Evolutionary conservation across 2,113 vertebrate species (phyloP), one percentile per base, ranked within the genome.

Genomic region (Ardeotis arabs): DNA sequence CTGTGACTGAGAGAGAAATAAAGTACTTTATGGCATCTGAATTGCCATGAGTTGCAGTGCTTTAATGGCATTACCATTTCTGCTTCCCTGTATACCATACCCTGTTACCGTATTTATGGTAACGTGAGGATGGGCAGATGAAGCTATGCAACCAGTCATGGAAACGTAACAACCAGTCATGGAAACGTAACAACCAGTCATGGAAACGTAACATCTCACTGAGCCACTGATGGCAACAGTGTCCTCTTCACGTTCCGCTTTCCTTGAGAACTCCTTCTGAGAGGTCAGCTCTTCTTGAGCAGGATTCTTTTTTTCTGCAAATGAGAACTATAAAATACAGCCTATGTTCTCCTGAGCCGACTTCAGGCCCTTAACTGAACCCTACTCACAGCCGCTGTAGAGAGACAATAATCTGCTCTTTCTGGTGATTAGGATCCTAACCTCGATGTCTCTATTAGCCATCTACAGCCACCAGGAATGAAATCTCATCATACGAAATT

Each of bases 371-470:
- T 53, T 49, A 27, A 45, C 45, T 50, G 72, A 80, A 49, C 50
- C 35, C 33, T 69, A 10, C 75, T 88, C 58, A 12, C 17, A 12
- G 75, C 41, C 70, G n/a, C 58, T 62, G 28, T 67, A n/a, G 78
- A 60, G 80, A 58, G 31, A 83, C 8, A 82, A 80, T n/a, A 53
- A 66, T 33, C 63, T 90, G 35, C 33, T 84, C 77, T 62, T 87
- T 85, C 39, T 62, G 75, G n/a, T 80, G 90, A 69, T 73, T 35
- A 62, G 67, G 45, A 76, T 87, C 39, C 76, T 67, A 33, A 52
- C 56, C 47, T 47, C 17, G 76, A 95, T 86, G 64, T 90, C 76
- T 96, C 52, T 84, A 44, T 95, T 89, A 89, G 60, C 68, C 87
- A 41, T 39, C 84, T 70, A 9, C 45, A 73, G 45, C 35, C 68